phyloP scores from a whole-genome alignment of 1,140 invertebrate genomes.

The Megalopta genalis region DNA sequence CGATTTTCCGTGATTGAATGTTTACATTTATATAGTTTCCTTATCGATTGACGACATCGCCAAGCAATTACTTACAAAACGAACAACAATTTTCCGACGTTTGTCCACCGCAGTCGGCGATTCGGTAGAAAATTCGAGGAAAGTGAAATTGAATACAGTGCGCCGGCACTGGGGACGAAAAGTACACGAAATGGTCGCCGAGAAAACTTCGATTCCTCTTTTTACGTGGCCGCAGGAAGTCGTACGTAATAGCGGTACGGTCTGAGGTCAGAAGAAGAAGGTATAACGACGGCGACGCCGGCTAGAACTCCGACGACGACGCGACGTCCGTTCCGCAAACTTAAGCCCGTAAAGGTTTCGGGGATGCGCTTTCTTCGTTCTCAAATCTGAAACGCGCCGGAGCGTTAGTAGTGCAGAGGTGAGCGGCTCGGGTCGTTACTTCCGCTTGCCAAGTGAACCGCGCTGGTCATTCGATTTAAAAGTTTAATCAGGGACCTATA shows the following conservation, averaged over 20 bases:
- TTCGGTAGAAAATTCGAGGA: too few relatives aligned
- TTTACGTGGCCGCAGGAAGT: slow-evolving; percentile 65
- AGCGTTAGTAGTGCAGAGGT: slow-evolving; percentile 80
- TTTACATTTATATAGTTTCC: too few relatives aligned
- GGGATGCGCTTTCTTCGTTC: slow-evolving; percentile 76
- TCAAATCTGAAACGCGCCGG: slow-evolving; percentile 71
- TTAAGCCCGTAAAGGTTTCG: slow-evolving; percentile 71
- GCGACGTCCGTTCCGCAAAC: slow-evolving; percentile 65
- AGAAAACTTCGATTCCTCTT: slow-evolving; percentile 56
- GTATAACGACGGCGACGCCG: slow-evolving; percentile 26
- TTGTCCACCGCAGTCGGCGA: too few relatives aligned
- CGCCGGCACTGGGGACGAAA: background rate
- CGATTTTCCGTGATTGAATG: too few relatives aligned
- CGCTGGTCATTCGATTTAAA: slow-evolving; percentile 78
- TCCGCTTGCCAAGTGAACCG: slow-evolving; percentile 77
- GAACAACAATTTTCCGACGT: too few relatives aligned
- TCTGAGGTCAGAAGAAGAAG: slow-evolving; percentile 58
- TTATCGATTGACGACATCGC: too few relatives aligned
- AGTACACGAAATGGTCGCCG: background rate
- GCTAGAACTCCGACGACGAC: slow-evolving; percentile 32
- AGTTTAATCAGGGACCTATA: slow-evolving; percentile 79
- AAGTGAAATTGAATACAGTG: too few relatives aligned
- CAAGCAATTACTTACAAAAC: too few relatives aligned
- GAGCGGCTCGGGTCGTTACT: slow-evolving; percentile 78
- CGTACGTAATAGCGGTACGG: slow-evolving; percentile 64